Evolutionary conservation across 1,140 invertebrate species (phyloP).

Genomic region (Rhopalosiphum maidis): DNA sequence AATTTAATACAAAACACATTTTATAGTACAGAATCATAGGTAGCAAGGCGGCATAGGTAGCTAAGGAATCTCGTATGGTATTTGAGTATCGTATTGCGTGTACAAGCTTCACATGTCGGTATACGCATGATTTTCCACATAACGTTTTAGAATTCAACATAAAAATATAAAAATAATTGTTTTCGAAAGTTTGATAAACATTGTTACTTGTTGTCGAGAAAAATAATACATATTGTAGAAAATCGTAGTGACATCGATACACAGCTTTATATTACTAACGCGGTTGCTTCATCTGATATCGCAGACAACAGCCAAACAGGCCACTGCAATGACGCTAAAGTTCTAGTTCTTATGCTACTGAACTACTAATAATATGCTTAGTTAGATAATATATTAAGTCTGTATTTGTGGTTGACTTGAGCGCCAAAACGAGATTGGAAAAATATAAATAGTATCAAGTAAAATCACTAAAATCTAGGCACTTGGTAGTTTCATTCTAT

Average conservation of each 20-base stretch:
- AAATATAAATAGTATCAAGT: not conserved
- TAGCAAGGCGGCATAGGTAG: not conserved
- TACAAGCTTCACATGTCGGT: not conserved
- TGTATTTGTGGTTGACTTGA: not conserved
- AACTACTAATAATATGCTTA: not conserved
- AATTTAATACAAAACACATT: constrained; percentile 1
- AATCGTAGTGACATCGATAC: not conserved
- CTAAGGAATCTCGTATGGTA: not conserved
- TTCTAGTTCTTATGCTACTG: not conserved
- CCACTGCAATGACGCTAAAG: not conserved
- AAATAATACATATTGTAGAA: not conserved
- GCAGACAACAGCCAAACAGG: not conserved
- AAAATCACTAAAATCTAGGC: no score
- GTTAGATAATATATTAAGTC: not conserved
- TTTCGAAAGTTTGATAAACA: not conserved
- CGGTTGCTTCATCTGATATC: not conserved
- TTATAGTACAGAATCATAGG: not conserved
- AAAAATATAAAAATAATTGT: not conserved
- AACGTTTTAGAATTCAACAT: not conserved
- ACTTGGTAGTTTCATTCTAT: no score
- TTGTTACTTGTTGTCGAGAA: not conserved
- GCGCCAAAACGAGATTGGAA: not conserved
- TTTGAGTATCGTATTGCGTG: not conserved
- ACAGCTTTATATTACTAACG: not conserved
- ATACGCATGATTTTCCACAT: not conserved